phyloP scores from a whole-genome alignment of 2,113 vertebrate genomes.

The Tenrec ecaudatus region DNA sequence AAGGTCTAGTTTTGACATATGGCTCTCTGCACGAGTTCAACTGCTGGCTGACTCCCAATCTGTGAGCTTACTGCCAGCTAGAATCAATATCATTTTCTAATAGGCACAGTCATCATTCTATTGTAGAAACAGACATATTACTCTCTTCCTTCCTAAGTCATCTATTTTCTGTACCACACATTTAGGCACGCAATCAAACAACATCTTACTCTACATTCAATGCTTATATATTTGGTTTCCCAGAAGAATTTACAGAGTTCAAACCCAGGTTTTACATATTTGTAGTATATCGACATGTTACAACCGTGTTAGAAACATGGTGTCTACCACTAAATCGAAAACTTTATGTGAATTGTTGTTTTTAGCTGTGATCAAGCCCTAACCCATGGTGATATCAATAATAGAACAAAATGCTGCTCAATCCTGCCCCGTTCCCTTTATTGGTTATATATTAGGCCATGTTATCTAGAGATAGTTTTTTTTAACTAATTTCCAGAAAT shows the following conservation, averaged over 20 bases:
- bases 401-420: background rate
- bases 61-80: slow-evolving; percentile 38
- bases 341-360: background rate
- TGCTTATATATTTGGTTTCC: background rate
- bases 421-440: background rate
- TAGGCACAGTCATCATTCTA: slow-evolving; percentile 57
- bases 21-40: slow-evolving; percentile 43
- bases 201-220: background rate
- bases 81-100: slow-evolving; percentile 67
- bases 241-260: background rate
- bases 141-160: slow-evolving; percentile 44
- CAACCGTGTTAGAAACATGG: background rate
- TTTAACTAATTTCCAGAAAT: background rate
- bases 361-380: background rate
- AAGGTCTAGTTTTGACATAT: slow-evolving; percentile 62
- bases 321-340: background rate
- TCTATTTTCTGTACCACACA: background rate
- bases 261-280: background rate
- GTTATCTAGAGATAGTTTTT: background rate
- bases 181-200: slow-evolving; percentile 43
- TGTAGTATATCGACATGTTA: background rate
- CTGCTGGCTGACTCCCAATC: slow-evolving; percentile 56
- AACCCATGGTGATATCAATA: background rate
- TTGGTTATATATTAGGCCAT: background rate
- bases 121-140: slow-evolving; percentile 67